Percentiles rank a stretch among this genome's conserved stretches.
Conservation (phyloP, 35 echinoderm and acorn worm species). For the Nesometra sesokonis region DNA sequence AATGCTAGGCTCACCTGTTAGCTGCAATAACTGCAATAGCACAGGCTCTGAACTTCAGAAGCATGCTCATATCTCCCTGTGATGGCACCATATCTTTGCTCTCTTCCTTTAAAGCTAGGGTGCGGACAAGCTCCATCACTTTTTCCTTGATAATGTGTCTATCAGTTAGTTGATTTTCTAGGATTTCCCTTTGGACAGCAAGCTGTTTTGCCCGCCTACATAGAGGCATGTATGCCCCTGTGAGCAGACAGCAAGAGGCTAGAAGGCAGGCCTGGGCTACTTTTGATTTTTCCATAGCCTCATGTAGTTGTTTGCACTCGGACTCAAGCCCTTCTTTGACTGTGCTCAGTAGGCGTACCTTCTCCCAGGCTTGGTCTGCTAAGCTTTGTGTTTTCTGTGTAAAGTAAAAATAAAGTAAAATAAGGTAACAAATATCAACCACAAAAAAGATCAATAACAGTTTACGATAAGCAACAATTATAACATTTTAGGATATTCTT, state of each 20-base stretch:
- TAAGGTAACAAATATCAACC: not conserved
- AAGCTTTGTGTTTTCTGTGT: slow-evolving; percentile 61
- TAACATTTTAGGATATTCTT: no score
- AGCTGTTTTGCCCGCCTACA: slow-evolving; percentile 33
- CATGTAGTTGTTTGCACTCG: slow-evolving; percentile 20
- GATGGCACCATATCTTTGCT: not conserved
- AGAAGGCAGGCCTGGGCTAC: slow-evolving; percentile 35
- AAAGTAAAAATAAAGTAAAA: not conserved
- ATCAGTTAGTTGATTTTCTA: slow-evolving; percentile 35
- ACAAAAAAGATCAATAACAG: not conserved
- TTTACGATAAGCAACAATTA: not conserved
- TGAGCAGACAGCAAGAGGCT: slow-evolving; percentile 43
- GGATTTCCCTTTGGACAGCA: slow-evolving; percentile 41
- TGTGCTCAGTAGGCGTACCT: slow-evolving; percentile 26
- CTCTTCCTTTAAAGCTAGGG: slow-evolving; percentile 42
- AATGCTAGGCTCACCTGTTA: slow-evolving; percentile 55
- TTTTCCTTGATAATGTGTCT: slow-evolving; percentile 46
- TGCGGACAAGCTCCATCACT: slow-evolving; percentile 47
- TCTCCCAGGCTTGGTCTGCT: slow-evolving; percentile 62
- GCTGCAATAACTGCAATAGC: slow-evolving; percentile 77
- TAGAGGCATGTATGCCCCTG: slow-evolving; percentile 49
- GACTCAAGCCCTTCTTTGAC: slow-evolving; percentile 60
- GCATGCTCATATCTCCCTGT: slow-evolving; percentile 8
- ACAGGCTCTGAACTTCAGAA: slow-evolving; percentile 45
- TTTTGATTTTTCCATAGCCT: slow-evolving; percentile 12